Base-by-base conservation (phyloP, 92 coral and sea anemone species). In the Epizoanthus fatuus region DNA sequence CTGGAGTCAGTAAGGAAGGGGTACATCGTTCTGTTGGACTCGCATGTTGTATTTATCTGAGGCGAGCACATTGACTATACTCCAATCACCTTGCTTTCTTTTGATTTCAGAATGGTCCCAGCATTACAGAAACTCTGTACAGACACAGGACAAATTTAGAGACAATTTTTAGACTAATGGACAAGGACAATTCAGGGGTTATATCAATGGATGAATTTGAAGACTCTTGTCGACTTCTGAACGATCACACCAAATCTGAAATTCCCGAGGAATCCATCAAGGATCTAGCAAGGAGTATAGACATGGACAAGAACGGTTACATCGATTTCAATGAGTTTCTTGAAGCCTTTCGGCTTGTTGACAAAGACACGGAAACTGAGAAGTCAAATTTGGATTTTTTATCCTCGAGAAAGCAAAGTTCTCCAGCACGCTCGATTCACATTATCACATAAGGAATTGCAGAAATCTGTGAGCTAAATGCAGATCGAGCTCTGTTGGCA, bases 281-380 rank as follows among this genome's bases (percentile, higher is more conserved):
- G 77, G 99, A 97, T 81, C 74, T 97, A 57, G 99, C 99, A 5
- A 83, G 54, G 81, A 95, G 97, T 65, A 93, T 97, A 72, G 99
- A 97, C 84, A 88, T 95, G 92, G 98, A 97, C 77, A 93, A 97
- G 63, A 94, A 97, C 76, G 99, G 99, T 0, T 81, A 86, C 59
- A 97, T 97, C 42, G 99, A 97, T 86, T 97, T 97, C 75, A 97
- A 97, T 52, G 99, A 97, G 72, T 97, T 97, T 79, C 81, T 97
- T 13, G 99, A 97, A 77, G 99, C 99, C 32, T 97, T 97, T 82
- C 85, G 99, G 70, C 90, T 97, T 37, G 98, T 94, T 22, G 94
- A 94, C 84, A 86, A 77, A 77, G 32, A 77, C 19, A 44, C 38
- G 9, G 82, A 60, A 44, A 77, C 62, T 16, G 57, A 69, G 51